Percentiles rank a stretch among this genome's conserved stretches.
phyloP scores from a whole-genome alignment of 2,797 vertebrate genomes.

The Corythornis leucogaster region DNA sequence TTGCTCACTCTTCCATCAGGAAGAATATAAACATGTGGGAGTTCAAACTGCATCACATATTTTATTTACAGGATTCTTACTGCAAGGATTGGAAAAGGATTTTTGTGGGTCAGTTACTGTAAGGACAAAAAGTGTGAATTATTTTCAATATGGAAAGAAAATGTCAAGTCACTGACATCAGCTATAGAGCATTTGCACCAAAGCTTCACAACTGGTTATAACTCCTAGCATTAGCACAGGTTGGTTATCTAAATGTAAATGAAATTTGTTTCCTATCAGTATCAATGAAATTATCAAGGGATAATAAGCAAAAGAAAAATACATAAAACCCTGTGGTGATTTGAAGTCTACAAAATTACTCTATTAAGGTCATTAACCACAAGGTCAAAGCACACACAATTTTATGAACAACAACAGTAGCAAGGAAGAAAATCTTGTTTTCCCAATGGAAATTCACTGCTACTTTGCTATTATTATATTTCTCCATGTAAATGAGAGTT shows the following conservation, averaged over 20 bases:
- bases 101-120: neutral
- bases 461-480: slow-evolving; percentile 2
- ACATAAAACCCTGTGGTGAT: neutral
- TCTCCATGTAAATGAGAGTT: slow-evolving; percentile 31
- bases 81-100: neutral
- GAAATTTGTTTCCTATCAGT: neutral
- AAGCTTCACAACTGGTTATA: neutral
- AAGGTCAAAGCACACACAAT: neutral
- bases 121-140: neutral
- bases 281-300: neutral
- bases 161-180: neutral
- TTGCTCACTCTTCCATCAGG: neutral
- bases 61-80: neutral
- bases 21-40: neutral
- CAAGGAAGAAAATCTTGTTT: slow-evolving; percentile 13
- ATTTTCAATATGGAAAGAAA: neutral
- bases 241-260: slow-evolving; percentile 6
- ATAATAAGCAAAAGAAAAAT: slow-evolving; percentile 29
- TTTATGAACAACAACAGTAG: neutral
- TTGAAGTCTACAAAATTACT: neutral
- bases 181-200: neutral
- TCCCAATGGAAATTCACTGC: slow-evolving; percentile 26
- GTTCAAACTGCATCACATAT: neutral
- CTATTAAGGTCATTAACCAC: neutral
- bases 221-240: neutral